Conservation (phyloP, 2,888 invertebrate species). For the Cosmia pyralina region DNA sequence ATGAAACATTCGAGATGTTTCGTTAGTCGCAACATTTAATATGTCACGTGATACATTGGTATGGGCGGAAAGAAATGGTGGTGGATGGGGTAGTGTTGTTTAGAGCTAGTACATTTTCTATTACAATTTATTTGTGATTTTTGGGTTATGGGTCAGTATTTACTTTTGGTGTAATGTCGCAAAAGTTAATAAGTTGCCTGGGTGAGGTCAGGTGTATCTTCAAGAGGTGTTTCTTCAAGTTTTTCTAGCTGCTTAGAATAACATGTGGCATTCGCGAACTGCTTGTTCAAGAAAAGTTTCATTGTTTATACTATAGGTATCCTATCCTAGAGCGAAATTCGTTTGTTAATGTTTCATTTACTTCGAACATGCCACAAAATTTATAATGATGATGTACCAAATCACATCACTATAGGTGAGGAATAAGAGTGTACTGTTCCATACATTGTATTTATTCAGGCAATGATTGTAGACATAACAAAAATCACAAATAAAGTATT, state of each 20-base stretch:
- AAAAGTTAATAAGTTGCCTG: background rate
- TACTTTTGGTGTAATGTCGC: background rate
- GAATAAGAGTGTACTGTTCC: too few relatives aligned
- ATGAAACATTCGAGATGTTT: slow-evolving; percentile 66
- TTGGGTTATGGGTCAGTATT: background rate
- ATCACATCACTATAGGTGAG: too few relatives aligned
- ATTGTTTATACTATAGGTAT: too few relatives aligned
- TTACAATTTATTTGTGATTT: slow-evolving; percentile 14
- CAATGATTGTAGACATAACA: background rate
- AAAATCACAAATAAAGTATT: slow-evolving; percentile 23
- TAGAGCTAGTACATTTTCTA: slow-evolving; percentile 12
- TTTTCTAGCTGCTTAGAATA: background rate
- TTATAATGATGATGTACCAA: too few relatives aligned
- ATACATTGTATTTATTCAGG: slow-evolving; percentile 15
- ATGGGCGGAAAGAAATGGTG: slow-evolving; percentile 45
- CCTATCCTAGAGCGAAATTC: background rate
- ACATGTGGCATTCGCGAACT: background rate
- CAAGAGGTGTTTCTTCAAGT: background rate
- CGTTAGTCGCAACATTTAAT: slow-evolving; percentile 66
- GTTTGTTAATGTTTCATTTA: background rate
- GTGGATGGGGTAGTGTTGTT: slow-evolving; percentile 33
- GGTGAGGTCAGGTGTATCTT: background rate
- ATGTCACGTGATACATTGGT: slow-evolving; percentile 63
- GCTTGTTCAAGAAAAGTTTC: background rate
- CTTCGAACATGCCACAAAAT: background rate